These are phyloP conservation scores for Phylloscopus collybita DNA, from an alignment of 2,797 vertebrate genomes.

Conservation along the genomic window DNA sequence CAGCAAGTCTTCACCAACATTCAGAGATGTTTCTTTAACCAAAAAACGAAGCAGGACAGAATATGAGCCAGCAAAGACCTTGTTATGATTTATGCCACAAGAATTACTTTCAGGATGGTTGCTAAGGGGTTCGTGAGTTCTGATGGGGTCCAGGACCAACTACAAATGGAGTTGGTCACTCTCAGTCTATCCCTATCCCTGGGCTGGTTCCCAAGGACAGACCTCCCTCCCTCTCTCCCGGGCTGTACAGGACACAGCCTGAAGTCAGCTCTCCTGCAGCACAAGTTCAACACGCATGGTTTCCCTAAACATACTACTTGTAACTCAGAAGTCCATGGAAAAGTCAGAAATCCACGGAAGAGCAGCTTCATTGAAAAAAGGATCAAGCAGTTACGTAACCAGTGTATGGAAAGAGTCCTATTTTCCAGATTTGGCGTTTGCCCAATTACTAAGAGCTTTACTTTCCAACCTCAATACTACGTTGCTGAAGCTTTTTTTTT, in stretches of 20 bases:
- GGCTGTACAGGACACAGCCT: neutral
- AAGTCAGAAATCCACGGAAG: neutral
- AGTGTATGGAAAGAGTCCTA: neutral
- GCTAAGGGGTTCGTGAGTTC: neutral
- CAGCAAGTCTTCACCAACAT: neutral
- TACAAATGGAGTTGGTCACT: neutral
- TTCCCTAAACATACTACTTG: rapidly evolving
- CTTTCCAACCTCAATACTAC: neutral
- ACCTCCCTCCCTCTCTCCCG: too few relatives aligned
- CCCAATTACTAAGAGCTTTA: neutral
- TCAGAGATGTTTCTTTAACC: neutral
- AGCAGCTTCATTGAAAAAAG: neutral
- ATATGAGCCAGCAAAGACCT: neutral
- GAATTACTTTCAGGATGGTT: neutral
- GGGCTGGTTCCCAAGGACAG: neutral
- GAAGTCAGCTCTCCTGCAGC: neutral
- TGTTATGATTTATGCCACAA: rapidly evolving
- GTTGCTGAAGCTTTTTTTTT: neutral
- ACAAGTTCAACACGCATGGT: rapidly evolving
- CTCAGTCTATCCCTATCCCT: neutral
- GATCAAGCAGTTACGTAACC: rapidly evolving
- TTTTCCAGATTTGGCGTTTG: neutral
- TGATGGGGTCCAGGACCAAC: neutral
- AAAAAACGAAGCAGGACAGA: neutral
- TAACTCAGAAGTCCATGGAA: neutral